Conservation (phyloP, 2,113 vertebrate species). For the Oncorhynchus masou region DNA sequence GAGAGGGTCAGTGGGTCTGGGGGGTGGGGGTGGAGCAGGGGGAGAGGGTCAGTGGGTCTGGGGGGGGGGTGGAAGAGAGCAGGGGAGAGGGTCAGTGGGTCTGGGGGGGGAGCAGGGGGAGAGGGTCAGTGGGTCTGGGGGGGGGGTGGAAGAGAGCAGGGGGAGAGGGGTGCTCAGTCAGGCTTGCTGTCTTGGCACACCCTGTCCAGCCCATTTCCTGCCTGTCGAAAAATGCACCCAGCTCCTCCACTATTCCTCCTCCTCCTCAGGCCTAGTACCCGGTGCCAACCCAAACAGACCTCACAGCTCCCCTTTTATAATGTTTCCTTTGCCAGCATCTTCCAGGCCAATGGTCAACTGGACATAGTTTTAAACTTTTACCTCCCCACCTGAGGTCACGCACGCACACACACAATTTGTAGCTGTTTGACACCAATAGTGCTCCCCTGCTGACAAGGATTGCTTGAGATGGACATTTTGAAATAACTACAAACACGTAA, state of each 20-base stretch:
- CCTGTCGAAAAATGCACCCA: conserved; percentile 54
- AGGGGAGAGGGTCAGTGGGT: conserved; percentile 26
- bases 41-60: conserved; percentile 25
- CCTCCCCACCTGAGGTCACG: too few relatives aligned
- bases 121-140: conserved; percentile 21
- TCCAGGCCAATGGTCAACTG: conserved; percentile 35
- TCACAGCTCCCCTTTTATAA: conserved; percentile 12
- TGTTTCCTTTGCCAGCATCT: conserved; percentile 20
- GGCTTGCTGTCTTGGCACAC: conserved; percentile 71
- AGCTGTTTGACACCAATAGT: background rate
- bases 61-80: too few relatives aligned
- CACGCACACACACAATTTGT: background rate
- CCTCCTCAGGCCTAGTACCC: background rate
- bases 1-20: conserved; percentile 23
- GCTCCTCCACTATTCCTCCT: conserved; percentile 7
- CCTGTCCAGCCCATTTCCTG: conserved; percentile 69
- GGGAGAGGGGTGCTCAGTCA: conserved; percentile 36
- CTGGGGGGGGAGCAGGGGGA: background rate
- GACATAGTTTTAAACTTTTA: background rate
- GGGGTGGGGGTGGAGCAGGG: too few relatives aligned
- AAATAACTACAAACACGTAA: too few relatives aligned
- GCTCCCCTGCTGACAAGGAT: too few relatives aligned
- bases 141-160: background rate
- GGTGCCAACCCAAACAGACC: background rate
- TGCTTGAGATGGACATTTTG: too few relatives aligned